These are phyloP conservation scores for Papilio polytes DNA, from an alignment of 1,140 invertebrate genomes.

Conservation along the genomic window DNA sequence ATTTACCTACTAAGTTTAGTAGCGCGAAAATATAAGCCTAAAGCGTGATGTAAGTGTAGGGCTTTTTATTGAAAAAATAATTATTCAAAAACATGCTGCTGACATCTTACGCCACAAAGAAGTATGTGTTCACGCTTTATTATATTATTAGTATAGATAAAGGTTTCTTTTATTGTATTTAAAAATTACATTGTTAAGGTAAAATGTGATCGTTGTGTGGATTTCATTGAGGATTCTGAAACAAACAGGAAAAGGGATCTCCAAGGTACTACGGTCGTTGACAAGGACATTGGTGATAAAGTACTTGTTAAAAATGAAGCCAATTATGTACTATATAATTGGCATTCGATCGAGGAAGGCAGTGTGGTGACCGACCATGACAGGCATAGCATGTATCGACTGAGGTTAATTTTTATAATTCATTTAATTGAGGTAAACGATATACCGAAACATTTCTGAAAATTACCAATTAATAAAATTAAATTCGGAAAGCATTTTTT, in stretches of 20 bases:
- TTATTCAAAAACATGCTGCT: too few relatives aligned
- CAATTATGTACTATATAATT: slow-evolving; percentile 7
- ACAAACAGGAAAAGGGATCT: slow-evolving; percentile 25
- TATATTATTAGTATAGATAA: neutral
- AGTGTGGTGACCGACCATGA: neutral
- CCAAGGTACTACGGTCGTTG: neutral
- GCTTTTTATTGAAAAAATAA: too few relatives aligned
- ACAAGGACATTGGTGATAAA: slow-evolving; percentile 1
- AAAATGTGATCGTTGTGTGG: neutral
- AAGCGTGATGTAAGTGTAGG: too few relatives aligned
- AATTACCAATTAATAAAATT: neutral
- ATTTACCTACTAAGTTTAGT: too few relatives aligned
- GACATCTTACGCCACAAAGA: too few relatives aligned
- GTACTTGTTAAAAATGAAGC: slow-evolving; percentile 20
- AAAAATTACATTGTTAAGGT: slow-evolving; percentile 1
- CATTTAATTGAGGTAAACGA: neutral
- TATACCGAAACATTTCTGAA: neutral
- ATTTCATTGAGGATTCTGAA: slow-evolving; percentile 5
- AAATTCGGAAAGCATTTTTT: neutral
- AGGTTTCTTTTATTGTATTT: neutral
- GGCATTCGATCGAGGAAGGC: neutral
- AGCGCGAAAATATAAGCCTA: too few relatives aligned
- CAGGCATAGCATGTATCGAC: neutral
- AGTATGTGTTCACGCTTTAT: too few relatives aligned
- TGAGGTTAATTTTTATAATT: neutral